Base-by-base conservation (phyloP, 2,888 invertebrate genomes). In the Cyclophora albipunctata region DNA sequence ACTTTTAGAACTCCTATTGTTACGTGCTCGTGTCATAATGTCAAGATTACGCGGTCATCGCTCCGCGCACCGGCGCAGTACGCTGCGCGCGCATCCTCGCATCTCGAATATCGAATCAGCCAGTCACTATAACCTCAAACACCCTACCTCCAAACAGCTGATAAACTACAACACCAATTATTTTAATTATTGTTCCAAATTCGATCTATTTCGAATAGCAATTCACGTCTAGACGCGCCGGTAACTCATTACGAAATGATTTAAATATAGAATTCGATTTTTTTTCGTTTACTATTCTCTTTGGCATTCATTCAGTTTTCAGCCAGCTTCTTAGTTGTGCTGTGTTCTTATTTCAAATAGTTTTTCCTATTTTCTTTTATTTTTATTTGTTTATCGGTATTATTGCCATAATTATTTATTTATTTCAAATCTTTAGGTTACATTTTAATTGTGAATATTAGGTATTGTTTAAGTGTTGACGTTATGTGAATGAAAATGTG, bases 121-220 rank as follows among this genome's bases (percentile, higher is more conserved):
- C 68, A 81, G 81, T 82, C 81, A 80, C 69, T 75, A 75, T 87
- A 87, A 87, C 86, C 87, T 87, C 75, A 79, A 84, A 81, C 60
- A 50, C 57, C 57, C 54, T 60, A 63, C 60, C 58, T 58, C 62
- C 49, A 66, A 85, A 84, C 87, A 87, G 87, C 87, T 87, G 87
- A 83, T 85, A 62, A 61, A 54, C 64, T 49, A 52, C 62, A 67
- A 58, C 58, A 55, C 55, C 37, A 5, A 37, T 64, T 64, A 61
- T 64, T 62, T 64, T 58, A 63, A 53, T 60, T 55, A 66, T 57
- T 40, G 34, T 42, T 4, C 4, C 5, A 43, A 43, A 2, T 3
- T 6, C 3, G 43, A 43, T 33, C 33, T 43, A 43, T 4, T 20
- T 7, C 5, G 3, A 3, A 6, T 43, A 20, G 34, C 33, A 43